These are phyloP conservation scores for Octonoba sinensis DNA, from an alignment of 2,888 invertebrate species.

Conservation along the genomic window DNA sequence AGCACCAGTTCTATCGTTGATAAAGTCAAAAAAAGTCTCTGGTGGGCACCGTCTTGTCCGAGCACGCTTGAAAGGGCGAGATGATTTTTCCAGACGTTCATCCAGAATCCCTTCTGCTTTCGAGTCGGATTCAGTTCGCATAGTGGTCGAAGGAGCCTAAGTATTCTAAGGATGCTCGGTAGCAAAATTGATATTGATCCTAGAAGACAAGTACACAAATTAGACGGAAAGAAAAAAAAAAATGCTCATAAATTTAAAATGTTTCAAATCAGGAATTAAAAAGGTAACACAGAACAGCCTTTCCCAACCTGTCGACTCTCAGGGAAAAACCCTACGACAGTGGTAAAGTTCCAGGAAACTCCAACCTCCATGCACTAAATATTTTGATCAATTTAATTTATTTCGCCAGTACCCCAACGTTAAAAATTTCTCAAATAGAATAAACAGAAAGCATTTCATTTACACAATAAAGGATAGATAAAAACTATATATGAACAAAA, in stretches of 20 bases:
- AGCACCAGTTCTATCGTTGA: constrained; percentile 40
- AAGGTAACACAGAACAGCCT: too few relatives aligned
- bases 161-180: constrained; percentile 98
- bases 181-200: constrained; percentile 99
- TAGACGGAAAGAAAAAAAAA: too few relatives aligned
- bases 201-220: constrained; percentile 13
- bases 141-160: constrained; percentile 98
- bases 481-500: too few relatives aligned
- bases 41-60: constrained; percentile 35
- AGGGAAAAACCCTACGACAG: too few relatives aligned
- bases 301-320: too few relatives aligned
- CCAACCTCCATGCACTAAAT: too few relatives aligned
- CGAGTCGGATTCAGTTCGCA: constrained; percentile 63
- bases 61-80: constrained; percentile 34
- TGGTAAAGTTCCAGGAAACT: too few relatives aligned
- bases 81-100: constrained; percentile 17
- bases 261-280: not conserved
- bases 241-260: not conserved
- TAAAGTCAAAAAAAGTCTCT: not conserved
- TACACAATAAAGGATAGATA: too few relatives aligned
- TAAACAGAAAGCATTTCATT: too few relatives aligned
- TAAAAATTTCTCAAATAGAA: too few relatives aligned
- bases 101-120: not conserved
- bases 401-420: too few relatives aligned
- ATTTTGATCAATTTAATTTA: too few relatives aligned